Conservation (phyloP, 2,797 vertebrate genomes). For the Gorsachius magnificus region DNA sequence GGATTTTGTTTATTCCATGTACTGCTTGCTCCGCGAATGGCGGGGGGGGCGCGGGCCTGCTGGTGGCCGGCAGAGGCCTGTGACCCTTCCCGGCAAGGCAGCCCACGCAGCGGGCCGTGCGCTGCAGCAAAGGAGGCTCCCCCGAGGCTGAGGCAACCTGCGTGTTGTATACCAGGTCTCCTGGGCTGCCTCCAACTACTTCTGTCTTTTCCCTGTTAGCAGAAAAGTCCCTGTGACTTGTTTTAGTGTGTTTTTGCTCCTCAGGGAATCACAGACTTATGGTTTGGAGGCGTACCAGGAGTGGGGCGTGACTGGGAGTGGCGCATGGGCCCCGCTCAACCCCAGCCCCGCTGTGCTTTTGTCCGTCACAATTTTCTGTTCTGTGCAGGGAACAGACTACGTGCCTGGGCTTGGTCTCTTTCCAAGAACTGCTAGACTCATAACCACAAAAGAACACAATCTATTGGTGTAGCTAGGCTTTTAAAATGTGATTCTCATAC, state of each 20-base stretch:
- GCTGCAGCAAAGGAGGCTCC: fast-evolving
- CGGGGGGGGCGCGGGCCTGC: no score
- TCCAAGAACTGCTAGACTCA: neutral
- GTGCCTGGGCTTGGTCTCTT: neutral
- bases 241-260: neutral
- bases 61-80: neutral
- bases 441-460: neutral
- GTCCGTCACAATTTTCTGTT: neutral
- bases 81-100: neutral
- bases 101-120: neutral
- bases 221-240: no score
- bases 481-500: neutral
- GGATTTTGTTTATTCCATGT: neutral
- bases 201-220: no score
- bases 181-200: neutral
- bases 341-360: neutral
- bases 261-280: no score
- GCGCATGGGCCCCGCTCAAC: neutral
- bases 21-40: neutral
- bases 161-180: neutral
- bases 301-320: neutral
- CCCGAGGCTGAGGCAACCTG: fast-evolving
- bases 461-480: neutral
- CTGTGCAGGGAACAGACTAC: fast-evolving
- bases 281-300: neutral